Conservation (phyloP, 1,140 invertebrate species). For the Muscidifurax raptorellus region DNA sequence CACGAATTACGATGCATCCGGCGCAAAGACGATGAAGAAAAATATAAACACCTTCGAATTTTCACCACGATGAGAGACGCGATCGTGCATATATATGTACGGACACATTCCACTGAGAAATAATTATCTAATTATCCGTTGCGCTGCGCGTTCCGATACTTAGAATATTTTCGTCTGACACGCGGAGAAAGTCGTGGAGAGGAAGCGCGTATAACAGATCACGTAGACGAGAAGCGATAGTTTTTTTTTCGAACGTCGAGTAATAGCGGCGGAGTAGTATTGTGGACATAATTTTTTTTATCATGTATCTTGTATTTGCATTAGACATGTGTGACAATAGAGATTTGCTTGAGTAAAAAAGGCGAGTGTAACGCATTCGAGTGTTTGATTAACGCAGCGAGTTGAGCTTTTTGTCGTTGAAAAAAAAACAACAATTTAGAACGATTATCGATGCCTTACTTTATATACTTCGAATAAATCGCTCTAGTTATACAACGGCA, state of each 20-base stretch:
- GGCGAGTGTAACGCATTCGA: no score
- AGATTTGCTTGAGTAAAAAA: no score
- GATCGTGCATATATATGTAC: background rate
- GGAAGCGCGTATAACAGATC: background rate
- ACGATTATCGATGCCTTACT: no score
- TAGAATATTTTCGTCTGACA: conserved; percentile 18
- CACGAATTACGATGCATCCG: background rate
- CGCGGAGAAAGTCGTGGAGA: conserved; percentile 37
- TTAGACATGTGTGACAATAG: no score
- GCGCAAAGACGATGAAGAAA: background rate
- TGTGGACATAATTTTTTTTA: no score
- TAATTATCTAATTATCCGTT: conserved; percentile 39
- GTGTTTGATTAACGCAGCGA: no score
- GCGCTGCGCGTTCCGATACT: background rate
- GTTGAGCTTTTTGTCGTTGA: no score
- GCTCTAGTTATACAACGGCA: no score
- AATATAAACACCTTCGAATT: background rate
- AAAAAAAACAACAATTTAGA: no score
- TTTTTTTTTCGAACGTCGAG: background rate
- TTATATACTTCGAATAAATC: no score
- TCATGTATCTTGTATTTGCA: no score
- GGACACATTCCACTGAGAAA: background rate
- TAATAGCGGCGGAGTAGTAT: no score
- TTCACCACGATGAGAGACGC: background rate
- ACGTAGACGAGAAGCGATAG: conserved; percentile 8